Conservation (phyloP, 1,140 invertebrate species). For the Polypedilum pembai region DNA sequence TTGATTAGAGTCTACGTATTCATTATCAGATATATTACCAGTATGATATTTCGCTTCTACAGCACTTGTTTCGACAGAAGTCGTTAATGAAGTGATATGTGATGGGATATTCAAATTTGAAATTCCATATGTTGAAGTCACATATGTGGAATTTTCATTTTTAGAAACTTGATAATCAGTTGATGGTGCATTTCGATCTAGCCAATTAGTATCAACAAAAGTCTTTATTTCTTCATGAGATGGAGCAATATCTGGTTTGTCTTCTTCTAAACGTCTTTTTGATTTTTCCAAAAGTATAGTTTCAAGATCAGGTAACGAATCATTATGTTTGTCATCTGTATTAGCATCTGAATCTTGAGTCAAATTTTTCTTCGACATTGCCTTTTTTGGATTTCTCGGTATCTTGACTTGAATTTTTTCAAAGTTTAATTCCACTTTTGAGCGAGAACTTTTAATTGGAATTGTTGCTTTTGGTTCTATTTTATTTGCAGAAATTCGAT, state of each 20-base stretch:
- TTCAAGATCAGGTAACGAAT: slow-evolving; percentile 38
- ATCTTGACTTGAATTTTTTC: slow-evolving; percentile 53
- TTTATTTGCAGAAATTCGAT: slow-evolving; percentile 34
- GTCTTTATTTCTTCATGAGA: neutral
- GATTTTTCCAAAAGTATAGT: slow-evolving; percentile 41
- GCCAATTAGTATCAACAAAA: slow-evolving; percentile 39
- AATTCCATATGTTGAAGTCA: slow-evolving; percentile 23
- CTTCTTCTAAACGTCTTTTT: slow-evolving; percentile 32
- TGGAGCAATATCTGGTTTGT: slow-evolving; percentile 31
- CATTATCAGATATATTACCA: slow-evolving; percentile 38
- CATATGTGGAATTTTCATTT: neutral
- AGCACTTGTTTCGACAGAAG: neutral
- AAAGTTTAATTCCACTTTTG: slow-evolving; percentile 49
- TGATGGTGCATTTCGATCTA: slow-evolving; percentile 36
- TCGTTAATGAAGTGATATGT: neutral
- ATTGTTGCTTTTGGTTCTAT: slow-evolving; percentile 35
- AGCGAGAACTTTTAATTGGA: slow-evolving; percentile 46
- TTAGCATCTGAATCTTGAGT: slow-evolving; percentile 31
- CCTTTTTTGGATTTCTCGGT: slow-evolving; percentile 68
- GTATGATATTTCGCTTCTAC: slow-evolving; percentile 15
- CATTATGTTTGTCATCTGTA: neutral
- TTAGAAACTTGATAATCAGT: neutral
- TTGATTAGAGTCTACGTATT: slow-evolving; percentile 39
- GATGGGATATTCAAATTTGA: slow-evolving; percentile 28
- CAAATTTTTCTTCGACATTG: slow-evolving; percentile 43